These are phyloP conservation scores for Nothobranchius kuhntae DNA, from an alignment of 2,113 vertebrate species.

Conservation along the genomic window DNA sequence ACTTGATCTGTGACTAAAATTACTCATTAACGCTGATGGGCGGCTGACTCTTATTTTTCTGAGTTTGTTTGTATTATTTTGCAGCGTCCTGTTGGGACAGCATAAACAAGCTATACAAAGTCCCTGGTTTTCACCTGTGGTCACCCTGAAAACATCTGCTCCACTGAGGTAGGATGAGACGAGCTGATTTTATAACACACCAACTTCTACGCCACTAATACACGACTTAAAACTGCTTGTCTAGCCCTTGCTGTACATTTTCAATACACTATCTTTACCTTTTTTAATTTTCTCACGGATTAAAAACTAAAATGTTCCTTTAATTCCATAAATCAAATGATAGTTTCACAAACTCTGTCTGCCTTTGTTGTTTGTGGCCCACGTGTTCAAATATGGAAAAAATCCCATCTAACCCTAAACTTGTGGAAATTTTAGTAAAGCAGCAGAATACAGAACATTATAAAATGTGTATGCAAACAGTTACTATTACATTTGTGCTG, in stretches of 20 bases:
- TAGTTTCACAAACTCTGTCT: no score
- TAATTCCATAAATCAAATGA: no score
- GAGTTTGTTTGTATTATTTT: slow-evolving; percentile 7
- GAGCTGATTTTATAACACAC: not conserved
- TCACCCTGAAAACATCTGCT: slow-evolving; percentile 79
- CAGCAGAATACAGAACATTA: no score
- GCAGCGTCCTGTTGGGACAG: slow-evolving; percentile 71
- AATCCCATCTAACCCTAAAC: no score
- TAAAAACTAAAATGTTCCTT: no score
- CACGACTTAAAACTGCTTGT: not conserved
- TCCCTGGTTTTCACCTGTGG: slow-evolving; percentile 82
- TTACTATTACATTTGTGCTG: no score
- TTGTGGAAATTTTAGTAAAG: no score
- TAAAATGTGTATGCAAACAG: no score
- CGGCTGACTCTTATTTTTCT: not conserved
- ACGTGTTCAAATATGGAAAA: no score
- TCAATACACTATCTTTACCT: not conserved
- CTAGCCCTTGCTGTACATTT: not conserved
- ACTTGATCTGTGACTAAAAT: no score
- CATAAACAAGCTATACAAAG: slow-evolving; percentile 48
- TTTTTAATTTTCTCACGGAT: no score
- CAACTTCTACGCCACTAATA: not conserved
- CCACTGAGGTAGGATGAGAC: slow-evolving; percentile 83
- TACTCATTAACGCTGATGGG: not conserved
- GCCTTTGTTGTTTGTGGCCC: no score